These are phyloP conservation scores for Cinclus cinclus DNA, from an alignment of 2,113 vertebrate genomes.

Conservation along the genomic window DNA sequence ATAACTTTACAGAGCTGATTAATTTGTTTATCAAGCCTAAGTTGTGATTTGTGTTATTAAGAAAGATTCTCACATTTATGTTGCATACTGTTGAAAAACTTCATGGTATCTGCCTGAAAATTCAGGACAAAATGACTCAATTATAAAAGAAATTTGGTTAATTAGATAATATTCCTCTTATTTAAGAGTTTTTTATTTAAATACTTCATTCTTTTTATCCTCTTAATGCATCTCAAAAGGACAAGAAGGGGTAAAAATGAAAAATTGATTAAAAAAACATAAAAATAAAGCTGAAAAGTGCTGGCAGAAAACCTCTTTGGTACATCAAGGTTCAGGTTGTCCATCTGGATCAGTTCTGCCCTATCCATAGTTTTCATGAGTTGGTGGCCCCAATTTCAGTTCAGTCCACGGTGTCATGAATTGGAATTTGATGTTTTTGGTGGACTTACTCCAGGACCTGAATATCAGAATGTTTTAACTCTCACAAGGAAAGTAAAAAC, in stretches of 20 bases:
- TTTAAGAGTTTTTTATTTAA: not conserved
- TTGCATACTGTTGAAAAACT: not conserved
- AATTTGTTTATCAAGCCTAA: not conserved
- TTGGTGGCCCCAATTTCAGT: accelerated
- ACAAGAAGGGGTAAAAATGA: not conserved
- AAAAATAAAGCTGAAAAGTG: not conserved
- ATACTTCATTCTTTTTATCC: not conserved
- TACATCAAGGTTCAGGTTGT: not conserved
- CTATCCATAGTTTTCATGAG: not conserved
- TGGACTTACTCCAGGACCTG: not conserved
- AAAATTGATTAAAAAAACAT: not conserved
- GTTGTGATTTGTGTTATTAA: not conserved
- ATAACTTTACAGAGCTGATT: not conserved
- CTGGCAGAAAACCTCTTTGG: not conserved
- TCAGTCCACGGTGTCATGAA: not conserved
- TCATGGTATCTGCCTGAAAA: not conserved
- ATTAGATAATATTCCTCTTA: not conserved
- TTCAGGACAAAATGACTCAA: not conserved
- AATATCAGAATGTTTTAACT: not conserved
- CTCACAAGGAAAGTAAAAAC: not conserved
- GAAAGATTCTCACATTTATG: not conserved
- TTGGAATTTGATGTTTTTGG: not conserved
- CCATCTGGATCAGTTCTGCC: not conserved
- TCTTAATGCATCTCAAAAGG: not conserved
- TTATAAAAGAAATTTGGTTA: not conserved